Base-by-base conservation (phyloP, 2,797 vertebrate genomes). In the Oreochromis mossambicus region DNA sequence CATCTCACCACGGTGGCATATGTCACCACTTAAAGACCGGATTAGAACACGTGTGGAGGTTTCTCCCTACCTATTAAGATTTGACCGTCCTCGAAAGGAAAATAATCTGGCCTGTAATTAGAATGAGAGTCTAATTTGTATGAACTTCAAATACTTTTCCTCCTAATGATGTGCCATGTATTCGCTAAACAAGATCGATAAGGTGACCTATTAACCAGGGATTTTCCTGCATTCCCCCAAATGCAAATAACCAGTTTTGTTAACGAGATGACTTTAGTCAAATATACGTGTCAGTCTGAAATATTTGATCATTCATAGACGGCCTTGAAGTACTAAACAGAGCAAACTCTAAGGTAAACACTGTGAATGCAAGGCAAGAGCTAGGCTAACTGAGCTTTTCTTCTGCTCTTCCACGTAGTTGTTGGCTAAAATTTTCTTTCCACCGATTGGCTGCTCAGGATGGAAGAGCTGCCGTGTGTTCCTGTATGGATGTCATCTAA, bases 1-100 rank as follows among this genome's bases (percentile, higher is more conserved):
- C 89, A 83, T 88, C 89, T 89, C 89, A 86, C 84, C 55, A n/a
- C 83, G 1, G 88, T 13, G 19, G 83, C 92, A 61, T 61, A 61
- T 61, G 56, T 61, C 56, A 1, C 56, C 56, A 61, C 56, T 61
- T 61, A 34, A 61, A 2, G 3, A 34, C 29, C 0, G 1, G 56
- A 34, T 61, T 58, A 6, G 29, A 61, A 61, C 5, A 7, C 3
- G 0, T 34, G 9, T 19, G 56, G 29, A 4, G 9, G 5, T 61
- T 61, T 61, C 29, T 11, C 1, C 58, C 32, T 3, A n/a, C 50
- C 8, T 63, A 36, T n/a, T 36, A 63, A 63, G 32, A 63, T 36
- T 3, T 5, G 32, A 36, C 29, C 9, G 2, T 36, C 58, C 32
- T 36, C 36, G 56, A 61, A 63, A n/a, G 17, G 56, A 34, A 34